phyloP scores from a whole-genome alignment of 2,797 vertebrate species.

The Anguilla megastoma region DNA sequence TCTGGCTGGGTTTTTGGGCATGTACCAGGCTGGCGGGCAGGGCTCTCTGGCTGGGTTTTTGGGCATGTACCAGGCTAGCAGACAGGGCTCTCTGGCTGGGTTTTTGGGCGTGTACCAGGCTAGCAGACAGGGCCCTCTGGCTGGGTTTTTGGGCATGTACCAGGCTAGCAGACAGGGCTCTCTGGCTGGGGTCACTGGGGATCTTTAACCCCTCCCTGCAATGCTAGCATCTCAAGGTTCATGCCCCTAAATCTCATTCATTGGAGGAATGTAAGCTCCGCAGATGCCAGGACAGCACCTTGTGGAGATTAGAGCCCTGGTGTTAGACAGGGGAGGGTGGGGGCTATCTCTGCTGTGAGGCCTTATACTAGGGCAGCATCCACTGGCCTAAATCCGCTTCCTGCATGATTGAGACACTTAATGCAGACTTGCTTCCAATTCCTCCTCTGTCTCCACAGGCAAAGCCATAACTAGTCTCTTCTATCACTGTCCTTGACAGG shows the following conservation, averaged over 20 bases:
- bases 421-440: neutral
- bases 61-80: constrained; percentile 31
- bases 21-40: constrained; percentile 41
- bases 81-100: too few species aligned
- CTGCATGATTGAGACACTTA: neutral
- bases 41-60: neutral
- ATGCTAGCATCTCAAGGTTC: constrained; percentile 54
- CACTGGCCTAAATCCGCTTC: neutral
- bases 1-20: constrained; percentile 39
- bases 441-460: neutral
- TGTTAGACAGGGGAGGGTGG: neutral
- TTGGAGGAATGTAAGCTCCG: constrained; percentile 56
- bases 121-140: neutral
- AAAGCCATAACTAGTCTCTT: neutral
- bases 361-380: neutral
- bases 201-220: constrained; percentile 7
- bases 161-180: constrained; percentile 35
- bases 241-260: constrained; percentile 62
- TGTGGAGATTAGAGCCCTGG: constrained; percentile 31
- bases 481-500: neutral
- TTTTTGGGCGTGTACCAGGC: constrained; percentile 48
- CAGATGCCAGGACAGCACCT: constrained; percentile 52
- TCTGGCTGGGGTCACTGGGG: neutral
- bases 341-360: constrained; percentile 7
- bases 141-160: constrained; percentile 40